Evolutionary conservation across 2,113 vertebrate genomes (phyloP).

Genomic region (Ia io): DNA sequence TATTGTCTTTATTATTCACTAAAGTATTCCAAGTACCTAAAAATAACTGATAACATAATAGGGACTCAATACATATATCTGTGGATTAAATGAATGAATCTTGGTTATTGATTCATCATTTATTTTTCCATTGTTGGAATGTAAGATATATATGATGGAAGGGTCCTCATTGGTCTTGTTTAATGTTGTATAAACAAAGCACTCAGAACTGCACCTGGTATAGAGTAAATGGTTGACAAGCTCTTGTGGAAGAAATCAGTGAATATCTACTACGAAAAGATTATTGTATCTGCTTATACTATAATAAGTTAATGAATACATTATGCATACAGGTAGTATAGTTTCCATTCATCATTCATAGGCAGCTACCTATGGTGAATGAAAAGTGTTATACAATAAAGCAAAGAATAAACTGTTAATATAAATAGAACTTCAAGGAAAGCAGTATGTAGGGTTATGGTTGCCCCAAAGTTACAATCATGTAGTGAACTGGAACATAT

Average conservation of each 20-base stretch:
- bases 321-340: not conserved
- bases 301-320: not conserved
- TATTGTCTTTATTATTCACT: not conserved
- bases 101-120: not conserved
- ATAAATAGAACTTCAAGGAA: not conserved
- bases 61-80: not conserved
- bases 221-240: not conserved
- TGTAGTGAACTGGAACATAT: not conserved
- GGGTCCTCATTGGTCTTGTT: not conserved
- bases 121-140: not conserved
- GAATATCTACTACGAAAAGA: not conserved
- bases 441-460: not conserved
- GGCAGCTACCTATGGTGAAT: not conserved
- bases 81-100: not conserved
- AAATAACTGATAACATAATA: not conserved
- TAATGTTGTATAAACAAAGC: not conserved
- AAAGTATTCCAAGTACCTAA: not conserved
- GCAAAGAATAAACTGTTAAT: not conserved
- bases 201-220: not conserved
- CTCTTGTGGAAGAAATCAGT: slow-evolving; percentile 3
- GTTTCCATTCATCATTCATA: not conserved
- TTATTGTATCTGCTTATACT: not conserved
- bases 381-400: slow-evolving; percentile 15
- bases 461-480: slow-evolving; percentile 24
- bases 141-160: not conserved